Base-by-base conservation (phyloP, 2,888 invertebrate genomes). In the Meiosimyza decipiens region DNA sequence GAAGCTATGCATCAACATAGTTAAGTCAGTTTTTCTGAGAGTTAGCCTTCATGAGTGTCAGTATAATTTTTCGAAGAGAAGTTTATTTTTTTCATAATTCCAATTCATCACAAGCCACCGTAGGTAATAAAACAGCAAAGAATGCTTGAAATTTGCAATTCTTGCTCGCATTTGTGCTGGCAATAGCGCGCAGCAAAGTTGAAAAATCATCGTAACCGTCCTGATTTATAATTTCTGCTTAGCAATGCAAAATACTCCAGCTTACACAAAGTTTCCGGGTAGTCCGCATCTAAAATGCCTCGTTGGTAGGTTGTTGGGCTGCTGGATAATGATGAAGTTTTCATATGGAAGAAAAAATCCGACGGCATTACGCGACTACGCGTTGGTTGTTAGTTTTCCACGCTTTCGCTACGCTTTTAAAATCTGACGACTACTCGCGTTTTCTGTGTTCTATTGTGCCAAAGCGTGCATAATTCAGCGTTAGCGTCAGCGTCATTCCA, bases 181-280 rank as follows among this genome's bases (percentile, higher is more conserved):
- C 63, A 71, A 63, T 63, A 54, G 40, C 55, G 69, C 71, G 68
- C 78, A 40, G 79, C 79, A 80, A 76, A 82, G 81, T 82, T 82
- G 80, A 79, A 77, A 82, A 82, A 82, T 82, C 81, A 80, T 82
- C 82, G 80, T 83, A 82, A 82, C 82, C 82, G 82, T 82, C 81
- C 81, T 82, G 81, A 82, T 82, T 82, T 82, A 83, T 82, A 82
- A 82, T 82, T 83, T 82, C 83, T 82, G 81, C 83, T 82, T 82
- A 83, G 81, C 81, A 82, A 82, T 82, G 81, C 81, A 82, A 82
- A 82, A 80, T 82, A 82, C 82, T 81, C 82, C 82, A 82, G 82
- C 40, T 40, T 40, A 40, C 40, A 40, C 9, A 40, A 49, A 18
- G 22, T 64, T 63, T 51, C 64, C 49, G 22, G 16, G 49, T 64